Evolutionary conservation across 2,888 invertebrate genomes (phyloP).

Genomic region (Trissonchulus sp.): DNA sequence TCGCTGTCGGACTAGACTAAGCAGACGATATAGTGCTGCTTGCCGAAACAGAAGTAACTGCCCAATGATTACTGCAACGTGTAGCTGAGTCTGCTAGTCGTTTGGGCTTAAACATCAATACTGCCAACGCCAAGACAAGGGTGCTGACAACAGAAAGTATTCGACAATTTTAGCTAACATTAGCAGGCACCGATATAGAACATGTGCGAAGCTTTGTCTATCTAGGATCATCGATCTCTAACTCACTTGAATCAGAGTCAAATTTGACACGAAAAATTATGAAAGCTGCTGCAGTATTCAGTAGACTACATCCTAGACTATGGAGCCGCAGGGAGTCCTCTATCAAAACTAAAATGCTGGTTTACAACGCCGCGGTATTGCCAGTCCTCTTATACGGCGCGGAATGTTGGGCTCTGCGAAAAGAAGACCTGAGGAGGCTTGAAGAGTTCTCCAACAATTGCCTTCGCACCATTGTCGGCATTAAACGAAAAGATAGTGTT

Average conservation of each 20-base stretch:
- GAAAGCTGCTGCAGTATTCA: not conserved
- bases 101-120: not conserved
- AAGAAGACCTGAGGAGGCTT: not conserved
- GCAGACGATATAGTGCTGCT: constrained; percentile 4
- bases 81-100: not conserved
- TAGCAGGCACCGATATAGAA: not conserved
- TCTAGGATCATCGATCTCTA: not conserved
- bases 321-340: not conserved
- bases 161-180: not conserved
- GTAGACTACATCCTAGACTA: not conserved
- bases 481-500: not conserved
- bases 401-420: constrained; percentile 8
- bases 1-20: not conserved
- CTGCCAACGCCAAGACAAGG: constrained; percentile 1
- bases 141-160: too few relatives aligned
- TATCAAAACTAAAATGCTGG: not conserved
- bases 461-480: not conserved
- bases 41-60: not conserved
- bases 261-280: not conserved
- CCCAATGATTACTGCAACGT: not conserved
- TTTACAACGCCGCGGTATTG: constrained; percentile 5
- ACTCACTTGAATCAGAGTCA: not conserved
- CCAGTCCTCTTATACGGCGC: constrained; percentile 7
- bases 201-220: not conserved
- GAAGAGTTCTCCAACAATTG: constrained; percentile 16